These are phyloP conservation scores for Ooceraea biroi DNA, from an alignment of 1,140 invertebrate genomes.

Conservation along the genomic window DNA sequence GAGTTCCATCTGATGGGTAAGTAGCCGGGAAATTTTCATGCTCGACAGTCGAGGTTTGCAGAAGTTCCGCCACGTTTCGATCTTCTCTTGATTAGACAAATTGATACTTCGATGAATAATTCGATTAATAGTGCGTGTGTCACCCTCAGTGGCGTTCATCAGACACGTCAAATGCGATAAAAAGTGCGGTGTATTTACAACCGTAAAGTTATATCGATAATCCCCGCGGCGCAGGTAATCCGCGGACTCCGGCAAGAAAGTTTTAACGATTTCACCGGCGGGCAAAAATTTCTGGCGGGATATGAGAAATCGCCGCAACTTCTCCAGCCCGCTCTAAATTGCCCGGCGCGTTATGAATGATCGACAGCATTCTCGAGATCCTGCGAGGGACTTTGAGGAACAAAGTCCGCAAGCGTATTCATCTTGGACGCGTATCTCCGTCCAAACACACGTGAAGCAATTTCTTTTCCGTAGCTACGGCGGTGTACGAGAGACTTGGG, in stretches of 20 bases:
- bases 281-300: conserved; percentile 46
- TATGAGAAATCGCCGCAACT: conserved; percentile 54
- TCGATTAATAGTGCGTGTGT: background rate
- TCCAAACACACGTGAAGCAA: background rate
- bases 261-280: conserved; percentile 40
- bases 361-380: conserved; percentile 32
- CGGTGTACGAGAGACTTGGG: background rate
- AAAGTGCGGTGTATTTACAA: conserved; percentile 43
- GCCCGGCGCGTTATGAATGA: conserved; percentile 39
- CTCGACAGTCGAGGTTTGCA: background rate
- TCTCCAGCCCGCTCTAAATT: conserved; percentile 36
- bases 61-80: no score
- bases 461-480: background rate
- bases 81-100: background rate
- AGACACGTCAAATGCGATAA: background rate
- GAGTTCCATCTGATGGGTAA: background rate
- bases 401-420: conserved; percentile 6
- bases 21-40: background rate
- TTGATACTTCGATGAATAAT: conserved; percentile 45
- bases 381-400: conserved; percentile 10
- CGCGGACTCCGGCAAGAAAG: conserved; percentile 35
- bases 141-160: background rate
- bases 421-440: background rate
- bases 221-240: conserved; percentile 35
- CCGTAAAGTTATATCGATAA: conserved; percentile 45